Evolutionary conservation across 2,888 invertebrate species (phyloP), one percentile per base, ranked within the genome.

Genomic region (Drosophila seclusa): DNA sequence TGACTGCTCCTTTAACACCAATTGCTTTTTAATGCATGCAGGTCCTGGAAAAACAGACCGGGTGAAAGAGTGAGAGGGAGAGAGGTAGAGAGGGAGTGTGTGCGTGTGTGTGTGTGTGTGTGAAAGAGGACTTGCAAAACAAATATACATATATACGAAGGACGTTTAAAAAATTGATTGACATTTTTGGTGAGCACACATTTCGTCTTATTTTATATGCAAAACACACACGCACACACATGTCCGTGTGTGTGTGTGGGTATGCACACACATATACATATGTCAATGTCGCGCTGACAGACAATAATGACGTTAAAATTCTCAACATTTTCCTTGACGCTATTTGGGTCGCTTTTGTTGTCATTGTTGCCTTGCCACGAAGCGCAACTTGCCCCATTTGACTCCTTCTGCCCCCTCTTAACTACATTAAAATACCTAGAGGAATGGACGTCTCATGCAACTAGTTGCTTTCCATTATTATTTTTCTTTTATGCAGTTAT

Each of bases 281-380:
- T 91, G 90, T 90, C 91, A 90, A 88, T 83, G 91, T 87, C 78
- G 83, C 87, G 79, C 83, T 83, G 91, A 86, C 91, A 90, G 89
- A 90, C 87, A 89, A 91, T 91, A 90, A 91, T 90, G 89, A 85
- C 87, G 87, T 90, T 91, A 90, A 90, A 90, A 82, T 86, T 85
- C 78, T 80, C 76, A 83, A 72, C 88, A 88, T 90, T 90, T 88
- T 83, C 55, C 75, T 38, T 65, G 65, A 58, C 72, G 76, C 65
- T 61, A 72, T 78, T 81, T 82, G 75, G 73, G 80, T 71, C 61
- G 65, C 52, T 31, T 68, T 73, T 62, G 66, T 67, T 76, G 66
- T 55, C 45, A 40, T 59, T 58, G 53, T 42, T 64, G 61, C 45
- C 61, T 55, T 48, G 3, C 34, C 38, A 42, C 31, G 24, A 60